A percentile compares a stretch with the other conserved stretches of the same genome.
phyloP scores from a whole-genome alignment of 2,888 invertebrate genomes.

The Eristalinus aeneus region DNA sequence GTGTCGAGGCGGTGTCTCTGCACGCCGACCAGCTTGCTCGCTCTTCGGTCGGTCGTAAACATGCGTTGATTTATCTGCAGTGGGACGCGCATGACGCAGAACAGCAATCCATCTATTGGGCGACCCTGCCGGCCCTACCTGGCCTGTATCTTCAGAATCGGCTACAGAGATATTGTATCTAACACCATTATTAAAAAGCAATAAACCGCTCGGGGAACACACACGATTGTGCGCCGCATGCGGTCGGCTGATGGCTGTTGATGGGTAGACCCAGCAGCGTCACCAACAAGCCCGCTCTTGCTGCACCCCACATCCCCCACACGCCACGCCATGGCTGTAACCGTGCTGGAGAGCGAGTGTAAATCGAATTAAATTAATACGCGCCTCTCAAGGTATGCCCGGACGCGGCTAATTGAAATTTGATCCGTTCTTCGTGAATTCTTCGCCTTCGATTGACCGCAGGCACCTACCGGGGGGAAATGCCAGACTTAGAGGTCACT shows the following conservation, averaged over 20 bases:
- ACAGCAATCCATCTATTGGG: constrained; percentile 35
- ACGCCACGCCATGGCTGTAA: background rate
- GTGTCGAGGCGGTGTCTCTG: background rate
- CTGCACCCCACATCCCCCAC: background rate
- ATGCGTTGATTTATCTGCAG: constrained; percentile 60
- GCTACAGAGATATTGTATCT: constrained; percentile 48
- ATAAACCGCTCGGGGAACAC: constrained; percentile 62
- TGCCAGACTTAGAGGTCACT: constrained; percentile 51
- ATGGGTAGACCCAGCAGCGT: background rate
- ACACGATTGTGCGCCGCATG: constrained; percentile 57
- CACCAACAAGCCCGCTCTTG: background rate
- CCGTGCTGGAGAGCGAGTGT: constrained; percentile 34
- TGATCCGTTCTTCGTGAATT: constrained; percentile 59
- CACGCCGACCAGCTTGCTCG: constrained; percentile 24
- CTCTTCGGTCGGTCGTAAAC: constrained; percentile 61
- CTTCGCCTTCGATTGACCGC: constrained; percentile 16
- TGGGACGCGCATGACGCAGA: constrained; percentile 13
- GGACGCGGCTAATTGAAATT: constrained; percentile 67
- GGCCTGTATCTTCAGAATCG: constrained; percentile 20
- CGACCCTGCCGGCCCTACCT: background rate
- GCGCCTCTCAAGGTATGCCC: constrained; percentile 38
- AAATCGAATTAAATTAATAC: constrained; percentile 70
- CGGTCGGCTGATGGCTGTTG: constrained; percentile 9
- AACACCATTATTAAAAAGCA: constrained; percentile 67
- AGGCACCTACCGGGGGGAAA: constrained; percentile 20